Evolutionary conservation across 2,797 vertebrate genomes (phyloP).

Genomic region (Menidia menidia): DNA sequence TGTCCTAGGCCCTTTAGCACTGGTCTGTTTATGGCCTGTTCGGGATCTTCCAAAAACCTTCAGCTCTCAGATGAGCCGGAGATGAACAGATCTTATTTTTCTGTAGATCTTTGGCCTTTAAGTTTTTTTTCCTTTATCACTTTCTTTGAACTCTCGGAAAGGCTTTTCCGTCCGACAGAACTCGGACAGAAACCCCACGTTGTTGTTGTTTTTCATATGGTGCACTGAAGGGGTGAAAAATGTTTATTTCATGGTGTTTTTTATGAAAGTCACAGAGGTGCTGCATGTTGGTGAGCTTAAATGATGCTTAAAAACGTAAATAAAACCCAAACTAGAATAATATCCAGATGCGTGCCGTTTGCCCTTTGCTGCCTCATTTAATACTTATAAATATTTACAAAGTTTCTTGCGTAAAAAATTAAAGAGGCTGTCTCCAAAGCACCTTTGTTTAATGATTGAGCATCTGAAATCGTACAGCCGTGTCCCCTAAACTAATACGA

Average conservation of each 20-base stretch:
- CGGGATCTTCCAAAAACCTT: slow-evolving; percentile 70
- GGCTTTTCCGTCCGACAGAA: neutral
- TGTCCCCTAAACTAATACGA: no score
- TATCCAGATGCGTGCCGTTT: neutral
- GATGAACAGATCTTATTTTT: neutral
- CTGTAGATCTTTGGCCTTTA: slow-evolving; percentile 23
- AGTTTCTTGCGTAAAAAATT: neutral
- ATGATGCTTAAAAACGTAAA: neutral
- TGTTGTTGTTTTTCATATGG: neutral
- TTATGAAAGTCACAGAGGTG: neutral
- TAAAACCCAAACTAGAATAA: neutral
- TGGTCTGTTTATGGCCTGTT: slow-evolving; percentile 71
- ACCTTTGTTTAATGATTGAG: no score
- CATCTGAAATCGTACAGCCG: no score
- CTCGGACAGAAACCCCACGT: neutral
- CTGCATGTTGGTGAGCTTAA: neutral
- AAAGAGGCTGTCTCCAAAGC: no score
- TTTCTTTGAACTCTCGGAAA: neutral
- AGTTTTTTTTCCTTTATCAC: slow-evolving; percentile 10
- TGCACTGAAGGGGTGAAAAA: neutral
- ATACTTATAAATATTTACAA: slow-evolving; percentile 1
- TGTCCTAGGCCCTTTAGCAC: slow-evolving; percentile 78
- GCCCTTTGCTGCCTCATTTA: neutral
- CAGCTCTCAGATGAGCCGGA: slow-evolving; percentile 44
- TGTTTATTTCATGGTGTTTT: neutral